Base-by-base conservation (phyloP, 1,140 invertebrate species). In the Aphelenchoides avenae region DNA sequence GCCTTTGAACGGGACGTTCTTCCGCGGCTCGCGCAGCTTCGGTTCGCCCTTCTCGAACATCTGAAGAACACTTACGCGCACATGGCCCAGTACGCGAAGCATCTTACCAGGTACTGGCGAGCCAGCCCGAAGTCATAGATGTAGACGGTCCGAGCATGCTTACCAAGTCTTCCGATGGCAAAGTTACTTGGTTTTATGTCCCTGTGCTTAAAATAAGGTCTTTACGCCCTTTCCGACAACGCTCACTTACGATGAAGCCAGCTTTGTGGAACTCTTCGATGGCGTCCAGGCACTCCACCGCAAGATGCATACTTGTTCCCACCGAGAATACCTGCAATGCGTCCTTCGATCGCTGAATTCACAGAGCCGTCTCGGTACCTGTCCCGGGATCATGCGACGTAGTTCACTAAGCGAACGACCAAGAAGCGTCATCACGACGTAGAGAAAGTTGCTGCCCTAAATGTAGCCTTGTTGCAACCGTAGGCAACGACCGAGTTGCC, bases 1-100 rank as follows among this genome's bases (percentile, higher is more conserved):
- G 67, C 93, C 94, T 69, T 94, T 83, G 44, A 72, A 72, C 24
- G 57, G 53, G 18, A 70, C 68, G 36, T 71, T 70, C 20, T 49
- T 52, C 15, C 65, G 26, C n/a, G 67, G 60, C 26, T 68, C 58
- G 5, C 69, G 55, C 13, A 71, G 56, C n/a, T n/a, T n/a, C n/a
- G n/a, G n/a, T n/a, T n/a, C n/a, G n/a, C n/a, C n/a, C n/a, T n/a
- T n/a, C n/a, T n/a, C n/a, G n/a, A n/a, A n/a, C n/a, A n/a, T n/a
- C n/a, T 52, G 54, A n/a, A 18, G 11, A 11, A 55, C 36, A n/a
- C n/a, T n/a, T n/a, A n/a, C n/a, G n/a, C n/a, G n/a, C n/a, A n/a
- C n/a, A n/a, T n/a, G n/a, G n/a, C n/a, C n/a, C n/a, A n/a, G n/a
- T n/a, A n/a, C n/a, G n/a, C n/a, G n/a, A n/a, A n/a, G n/a, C n/a